Base-by-base conservation (phyloP, 1,140 invertebrate species). In the Polypedilum pembai region DNA sequence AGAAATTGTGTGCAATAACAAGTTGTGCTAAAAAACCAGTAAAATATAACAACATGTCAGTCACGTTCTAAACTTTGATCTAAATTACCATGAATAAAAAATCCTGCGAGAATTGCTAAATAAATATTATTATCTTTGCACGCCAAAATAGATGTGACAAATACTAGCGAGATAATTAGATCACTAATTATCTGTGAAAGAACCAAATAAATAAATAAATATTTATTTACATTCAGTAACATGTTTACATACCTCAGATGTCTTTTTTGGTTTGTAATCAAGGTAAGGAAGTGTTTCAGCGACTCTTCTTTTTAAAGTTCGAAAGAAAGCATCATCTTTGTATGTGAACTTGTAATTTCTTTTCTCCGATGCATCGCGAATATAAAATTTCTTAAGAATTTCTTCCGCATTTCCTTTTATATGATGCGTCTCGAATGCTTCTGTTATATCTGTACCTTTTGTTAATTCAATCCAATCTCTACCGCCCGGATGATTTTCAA, bases 1-100 rank as follows among this genome's bases (percentile, higher is more conserved):
- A 89, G 79, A 91, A 95, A 81, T 95, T 95, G 79, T 95, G 93
- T 0, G 87, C 87, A 18, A 83, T 84, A 40, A 89, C 84, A 12
- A 84, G 81, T 0, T 86, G 83, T 33, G 24, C 24, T 33, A 33
- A 33, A 3, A 33, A 33, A 33, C 5, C 24, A 33, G 24, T n/a
- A n/a, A 33, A 33, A 3, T 33, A 3, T 33, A 33, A 33, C 24
- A 33, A 33, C 24, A 33, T 5, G 24, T 33, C 1, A 1, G 24
- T 33, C 24, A 33, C 5, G 2, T 33, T 33, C 5, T 33, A 33
- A 33, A 33, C 24, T 33, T 33, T 5, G 5, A 33, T 33, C 5
- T 33, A 3, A n/a, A 5, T 33, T 33, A 79, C 88, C 86, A 24
- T 83, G 81, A 0, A 94, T 79, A 21, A 85, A 80, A 4, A 88